A percentile compares a stretch with the other conserved stretches of the same genome.
Conservation (phyloP, 2,888 invertebrate species). For the Noctua pronuba region DNA sequence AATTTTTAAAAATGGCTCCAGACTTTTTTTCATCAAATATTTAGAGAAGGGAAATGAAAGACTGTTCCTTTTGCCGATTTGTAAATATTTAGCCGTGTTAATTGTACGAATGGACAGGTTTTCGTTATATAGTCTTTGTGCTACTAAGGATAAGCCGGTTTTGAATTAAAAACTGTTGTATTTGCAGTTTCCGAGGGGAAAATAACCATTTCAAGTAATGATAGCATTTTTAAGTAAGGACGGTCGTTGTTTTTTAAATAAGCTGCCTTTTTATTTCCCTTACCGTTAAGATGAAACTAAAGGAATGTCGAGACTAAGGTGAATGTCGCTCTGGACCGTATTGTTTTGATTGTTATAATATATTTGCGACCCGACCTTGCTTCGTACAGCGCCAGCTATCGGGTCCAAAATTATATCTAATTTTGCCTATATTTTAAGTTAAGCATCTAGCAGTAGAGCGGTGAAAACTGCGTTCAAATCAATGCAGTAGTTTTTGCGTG, state of each 20-base stretch:
- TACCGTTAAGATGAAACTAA: not conserved
- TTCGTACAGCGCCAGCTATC: too few species aligned
- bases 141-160: constrained; percentile 32
- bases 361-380: too few species aligned
- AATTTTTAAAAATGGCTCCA: constrained; percentile 37
- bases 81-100: constrained; percentile 61
- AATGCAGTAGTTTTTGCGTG: too few species aligned
- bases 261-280: constrained; percentile 6
- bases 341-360: not conserved
- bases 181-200: constrained; percentile 20
- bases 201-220: constrained; percentile 16
- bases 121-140: constrained; percentile 38
- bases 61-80: constrained; percentile 56
- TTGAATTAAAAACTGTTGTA: constrained; percentile 36
- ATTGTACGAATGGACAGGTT: constrained; percentile 52
- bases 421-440: too few species aligned
- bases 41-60: constrained; percentile 64
- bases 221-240: constrained; percentile 2
- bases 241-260: constrained; percentile 20
- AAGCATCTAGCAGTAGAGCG: too few species aligned
- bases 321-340: not conserved
- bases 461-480: too few species aligned
- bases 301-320: not conserved
- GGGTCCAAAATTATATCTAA: too few species aligned
- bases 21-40: constrained; percentile 59